Conservation (phyloP, 2,113 vertebrate genomes). For the Accipiter cooperii region DNA sequence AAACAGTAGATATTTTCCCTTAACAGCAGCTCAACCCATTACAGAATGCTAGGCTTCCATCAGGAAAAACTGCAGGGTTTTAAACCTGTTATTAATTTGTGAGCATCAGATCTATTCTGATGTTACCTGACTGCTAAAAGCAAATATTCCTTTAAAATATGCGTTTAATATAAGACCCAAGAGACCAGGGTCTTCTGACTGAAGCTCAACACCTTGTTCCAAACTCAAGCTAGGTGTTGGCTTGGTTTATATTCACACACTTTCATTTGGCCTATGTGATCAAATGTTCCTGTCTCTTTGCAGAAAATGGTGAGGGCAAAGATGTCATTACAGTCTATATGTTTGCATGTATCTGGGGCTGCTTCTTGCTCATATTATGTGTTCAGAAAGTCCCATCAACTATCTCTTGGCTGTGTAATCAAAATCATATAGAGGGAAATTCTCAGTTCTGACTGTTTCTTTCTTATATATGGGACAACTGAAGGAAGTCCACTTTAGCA, state of each 20-base stretch:
- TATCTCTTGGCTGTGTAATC: background rate
- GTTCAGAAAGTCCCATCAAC: background rate
- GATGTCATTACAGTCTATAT: background rate
- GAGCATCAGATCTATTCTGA: background rate
- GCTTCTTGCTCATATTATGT: background rate
- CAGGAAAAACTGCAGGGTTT: background rate
- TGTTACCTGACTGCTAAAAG: background rate
- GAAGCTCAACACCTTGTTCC: background rate
- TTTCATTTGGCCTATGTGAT: background rate
- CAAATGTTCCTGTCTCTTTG: background rate
- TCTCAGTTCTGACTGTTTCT: background rate
- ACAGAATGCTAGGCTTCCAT: background rate
- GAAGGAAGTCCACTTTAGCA: background rate
- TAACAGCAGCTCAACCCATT: background rate
- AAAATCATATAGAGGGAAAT: background rate
- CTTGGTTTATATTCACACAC: background rate
- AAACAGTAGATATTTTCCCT: constrained; percentile 6
- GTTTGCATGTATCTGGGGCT: background rate
- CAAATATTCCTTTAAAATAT: background rate
- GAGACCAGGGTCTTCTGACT: background rate
- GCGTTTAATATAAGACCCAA: background rate
- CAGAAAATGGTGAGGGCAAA: background rate
- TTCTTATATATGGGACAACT: background rate
- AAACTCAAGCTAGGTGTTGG: background rate
- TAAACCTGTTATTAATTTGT: background rate